These are phyloP conservation scores for Malurus cyaneus DNA, from an alignment of 2,113 vertebrate genomes.

Conservation along the genomic window DNA sequence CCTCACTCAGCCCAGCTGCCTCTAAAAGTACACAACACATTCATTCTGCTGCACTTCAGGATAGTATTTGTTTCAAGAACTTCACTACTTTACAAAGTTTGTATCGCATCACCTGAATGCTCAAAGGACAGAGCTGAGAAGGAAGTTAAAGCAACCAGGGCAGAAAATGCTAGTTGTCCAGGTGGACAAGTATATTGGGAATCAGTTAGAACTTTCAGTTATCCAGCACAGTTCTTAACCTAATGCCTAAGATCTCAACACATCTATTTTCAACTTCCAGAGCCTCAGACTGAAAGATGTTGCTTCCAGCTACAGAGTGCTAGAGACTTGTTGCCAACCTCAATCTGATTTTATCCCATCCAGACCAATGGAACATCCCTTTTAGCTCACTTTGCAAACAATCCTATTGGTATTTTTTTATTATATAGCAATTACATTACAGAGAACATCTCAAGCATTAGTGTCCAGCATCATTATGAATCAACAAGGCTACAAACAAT, in stretches of 20 bases:
- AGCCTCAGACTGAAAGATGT: not conserved
- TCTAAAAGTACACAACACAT: fast-evolving
- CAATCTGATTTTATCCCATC: not conserved
- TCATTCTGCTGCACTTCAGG: not conserved
- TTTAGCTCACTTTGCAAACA: not conserved
- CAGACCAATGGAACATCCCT: not conserved
- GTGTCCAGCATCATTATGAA: not conserved
- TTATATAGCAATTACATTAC: not conserved
- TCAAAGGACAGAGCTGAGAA: not conserved
- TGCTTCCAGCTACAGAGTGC: not conserved
- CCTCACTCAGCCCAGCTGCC: not conserved
- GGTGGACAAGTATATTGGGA: not conserved
- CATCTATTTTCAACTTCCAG: not conserved
- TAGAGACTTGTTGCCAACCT: not conserved
- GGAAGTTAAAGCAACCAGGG: not conserved
- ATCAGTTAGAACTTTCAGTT: not conserved
- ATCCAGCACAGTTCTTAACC: not conserved
- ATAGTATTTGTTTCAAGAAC: not conserved
- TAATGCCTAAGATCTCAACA: not conserved
- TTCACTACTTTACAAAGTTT: not conserved
- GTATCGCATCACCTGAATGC: not conserved
- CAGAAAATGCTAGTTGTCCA: not conserved
- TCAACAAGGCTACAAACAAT: not conserved
- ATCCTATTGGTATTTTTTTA: not conserved
- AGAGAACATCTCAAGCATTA: not conserved